Evolutionary conservation across 2,888 invertebrate genomes (phyloP), one percentile per base, ranked within the genome.

Genomic region (Acanthacorydalis orientalis): DNA sequence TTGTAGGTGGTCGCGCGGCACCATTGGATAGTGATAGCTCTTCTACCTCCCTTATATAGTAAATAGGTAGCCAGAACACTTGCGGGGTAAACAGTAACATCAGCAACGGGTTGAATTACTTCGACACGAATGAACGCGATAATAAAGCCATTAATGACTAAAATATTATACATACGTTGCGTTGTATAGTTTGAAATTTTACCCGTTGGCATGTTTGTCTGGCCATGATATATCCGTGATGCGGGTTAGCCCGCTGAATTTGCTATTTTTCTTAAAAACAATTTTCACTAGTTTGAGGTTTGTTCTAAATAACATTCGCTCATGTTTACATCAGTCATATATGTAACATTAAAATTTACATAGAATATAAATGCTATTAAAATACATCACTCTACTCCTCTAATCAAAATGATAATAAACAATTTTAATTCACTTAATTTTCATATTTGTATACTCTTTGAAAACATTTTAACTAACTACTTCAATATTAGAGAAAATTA

Each of bases 91-190:
- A 37, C 37, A 37, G n/a, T 42, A 42, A 31, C 37, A 14, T n/a
- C 12, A 14, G n/a, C 37, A 14, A 14, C 12, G 37, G n/a, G 14
- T 60, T 63, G 61, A 62, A 64, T 64, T 64, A 65, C 57, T 64
- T 64, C 62, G 59, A 62, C 63, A 62, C 59, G 63, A 61, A 57
- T 57, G 61, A 60, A 60, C 64, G 61, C 60, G 63, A 65, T 64
- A 64, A 64, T 47, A 47, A 47, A 47, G 63, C 60, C 63, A 64
- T 64, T 64, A 64, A 64, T 62, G 64, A 62, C 62, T 60, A 61
- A 60, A 62, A 60, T 61, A 63, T 44, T 44, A 44, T 34, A 35
- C 35, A 35, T 35, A 44, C 44, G 33, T 35, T 44, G 35, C 15
- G 23, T 23, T 23, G 37, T 37, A 37, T n/a, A 37, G 37, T 37